phyloP scores from a whole-genome alignment of 2,113 vertebrate genomes.

The Strix aluco region DNA sequence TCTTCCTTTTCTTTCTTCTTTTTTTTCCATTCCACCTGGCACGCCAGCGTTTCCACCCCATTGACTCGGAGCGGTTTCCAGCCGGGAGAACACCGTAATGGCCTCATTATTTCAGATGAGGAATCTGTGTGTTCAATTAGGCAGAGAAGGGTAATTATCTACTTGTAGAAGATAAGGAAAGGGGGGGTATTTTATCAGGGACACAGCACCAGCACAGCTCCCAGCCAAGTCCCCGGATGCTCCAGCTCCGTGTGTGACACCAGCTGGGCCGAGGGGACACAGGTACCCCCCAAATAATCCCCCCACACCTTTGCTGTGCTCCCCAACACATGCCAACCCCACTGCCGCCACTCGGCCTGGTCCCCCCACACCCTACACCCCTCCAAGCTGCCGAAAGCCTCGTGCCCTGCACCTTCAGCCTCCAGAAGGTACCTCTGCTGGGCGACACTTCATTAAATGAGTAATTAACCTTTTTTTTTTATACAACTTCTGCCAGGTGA shows the following conservation, averaged over 20 bases:
- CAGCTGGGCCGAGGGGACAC: fast-evolving
- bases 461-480: slow-evolving; percentile 15
- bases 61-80: neutral
- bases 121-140: slow-evolving; percentile 57
- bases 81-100: slow-evolving; percentile 36
- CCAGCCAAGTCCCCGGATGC: neutral
- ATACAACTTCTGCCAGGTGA: neutral
- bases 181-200: neutral
- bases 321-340: fast-evolving
- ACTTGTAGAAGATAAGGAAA: slow-evolving; percentile 18
- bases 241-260: neutral
- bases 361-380: neutral
- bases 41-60: neutral
- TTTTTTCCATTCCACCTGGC: slow-evolving; percentile 22
- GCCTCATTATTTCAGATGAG: slow-evolving; percentile 65
- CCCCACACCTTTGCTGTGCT: fast-evolving
- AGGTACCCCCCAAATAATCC: fast-evolving
- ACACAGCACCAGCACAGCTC: neutral
- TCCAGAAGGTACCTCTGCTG: neutral
- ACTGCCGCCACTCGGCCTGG: neutral
- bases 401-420: neutral
- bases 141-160: slow-evolving; percentile 68
- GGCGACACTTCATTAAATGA: neutral
- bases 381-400: neutral
- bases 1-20: neutral